Conservation (phyloP, 2,888 invertebrate species). For the Trypoxylon attenuatum region DNA sequence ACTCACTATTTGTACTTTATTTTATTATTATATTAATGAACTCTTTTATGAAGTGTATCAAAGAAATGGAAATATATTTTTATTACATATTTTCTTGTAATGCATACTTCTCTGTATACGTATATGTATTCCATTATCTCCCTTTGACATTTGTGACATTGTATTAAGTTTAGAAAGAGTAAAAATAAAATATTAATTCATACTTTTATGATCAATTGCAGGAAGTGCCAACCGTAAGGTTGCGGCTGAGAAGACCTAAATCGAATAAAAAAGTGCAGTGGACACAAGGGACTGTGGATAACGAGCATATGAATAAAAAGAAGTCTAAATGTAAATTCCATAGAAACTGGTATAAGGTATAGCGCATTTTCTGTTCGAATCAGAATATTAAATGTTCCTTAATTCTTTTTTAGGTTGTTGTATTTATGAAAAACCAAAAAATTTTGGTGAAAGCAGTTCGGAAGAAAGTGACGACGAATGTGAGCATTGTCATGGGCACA, state of each 20-base stretch:
- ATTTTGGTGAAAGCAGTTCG: constrained; percentile 92
- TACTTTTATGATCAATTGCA: constrained; percentile 60
- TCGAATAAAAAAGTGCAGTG: constrained; percentile 89
- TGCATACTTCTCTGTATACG: background rate
- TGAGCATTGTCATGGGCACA: constrained; percentile 89
- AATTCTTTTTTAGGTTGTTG: constrained; percentile 85
- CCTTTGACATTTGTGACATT: too few relatives aligned
- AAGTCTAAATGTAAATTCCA: constrained; percentile 92
- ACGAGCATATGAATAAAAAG: constrained; percentile 95
- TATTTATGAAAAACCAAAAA: constrained; percentile 92
- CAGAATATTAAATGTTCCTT: constrained; percentile 5
- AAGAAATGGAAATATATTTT: too few relatives aligned
- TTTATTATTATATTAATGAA: too few relatives aligned
- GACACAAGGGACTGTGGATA: constrained; percentile 94
- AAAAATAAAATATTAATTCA: background rate
- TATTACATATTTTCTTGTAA: background rate
- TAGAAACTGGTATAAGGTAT: too few relatives aligned
- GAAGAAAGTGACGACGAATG: constrained; percentile 89
- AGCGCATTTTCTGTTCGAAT: background rate
- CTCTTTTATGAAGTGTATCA: too few relatives aligned
- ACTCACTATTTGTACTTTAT: too few relatives aligned
- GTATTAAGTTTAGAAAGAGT: background rate
- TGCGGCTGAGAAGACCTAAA: constrained; percentile 83
- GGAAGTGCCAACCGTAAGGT: constrained; percentile 78
- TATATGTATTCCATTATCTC: background rate